phyloP scores from a whole-genome alignment of 1,140 invertebrate genomes.

The Drosophila sturtevanti region DNA sequence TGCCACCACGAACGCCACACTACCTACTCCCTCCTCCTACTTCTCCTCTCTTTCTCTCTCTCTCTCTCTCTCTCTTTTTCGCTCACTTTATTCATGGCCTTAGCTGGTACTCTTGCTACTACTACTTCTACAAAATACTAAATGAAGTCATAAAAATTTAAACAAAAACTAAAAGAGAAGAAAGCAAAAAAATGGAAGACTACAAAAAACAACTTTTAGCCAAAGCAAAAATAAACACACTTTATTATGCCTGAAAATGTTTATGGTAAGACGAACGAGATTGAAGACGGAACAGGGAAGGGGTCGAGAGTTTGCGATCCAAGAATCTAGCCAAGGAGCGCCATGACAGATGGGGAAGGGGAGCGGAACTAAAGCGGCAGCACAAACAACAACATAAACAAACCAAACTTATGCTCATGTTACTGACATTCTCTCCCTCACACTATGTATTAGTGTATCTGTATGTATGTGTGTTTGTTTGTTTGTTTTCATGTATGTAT shows the following conservation, averaged over 20 bases:
- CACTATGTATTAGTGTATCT: no score
- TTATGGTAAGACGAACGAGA: slow-evolving; percentile 49
- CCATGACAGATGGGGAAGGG: background rate
- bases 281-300: background rate
- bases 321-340: background rate
- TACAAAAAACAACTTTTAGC: slow-evolving; percentile 54
- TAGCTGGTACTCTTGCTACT: background rate
- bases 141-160: slow-evolving; percentile 73
- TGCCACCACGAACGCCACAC: background rate
- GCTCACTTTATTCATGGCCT: slow-evolving; percentile 3
- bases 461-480: slow-evolving; percentile 21
- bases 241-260: slow-evolving; percentile 73
- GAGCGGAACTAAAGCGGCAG: slow-evolving; percentile 16
- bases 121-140: slow-evolving; percentile 35
- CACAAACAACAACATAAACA: slow-evolving; percentile 52
- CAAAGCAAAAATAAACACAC: slow-evolving; percentile 63
- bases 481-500: slow-evolving; percentile 22
- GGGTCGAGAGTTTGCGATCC: no score
- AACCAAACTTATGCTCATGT: slow-evolving; percentile 60
- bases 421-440: slow-evolving; percentile 29
- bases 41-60: background rate
- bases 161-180: slow-evolving; percentile 42
- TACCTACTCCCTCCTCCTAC: background rate
- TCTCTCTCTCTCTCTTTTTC: background rate
- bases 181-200: slow-evolving; percentile 21